A percentile compares a stretch with the other conserved stretches of the same genome.
Conservation (phyloP, 2,888 invertebrate genomes). For the Pollenia angustigena region DNA sequence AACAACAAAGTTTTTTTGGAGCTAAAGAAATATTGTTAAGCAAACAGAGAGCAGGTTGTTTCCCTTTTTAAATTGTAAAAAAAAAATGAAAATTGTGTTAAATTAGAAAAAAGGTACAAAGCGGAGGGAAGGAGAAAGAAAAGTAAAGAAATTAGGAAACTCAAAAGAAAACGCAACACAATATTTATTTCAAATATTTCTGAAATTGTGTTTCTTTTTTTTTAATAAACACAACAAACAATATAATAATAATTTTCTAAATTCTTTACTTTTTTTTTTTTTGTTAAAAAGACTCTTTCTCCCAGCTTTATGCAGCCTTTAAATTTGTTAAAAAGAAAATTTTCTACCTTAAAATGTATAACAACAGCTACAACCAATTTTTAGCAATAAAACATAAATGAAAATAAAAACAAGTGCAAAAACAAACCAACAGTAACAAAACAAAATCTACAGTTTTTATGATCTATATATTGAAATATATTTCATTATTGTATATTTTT, state of each 20-base stretch:
- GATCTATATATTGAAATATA: constrained; percentile 73
- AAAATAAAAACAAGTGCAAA: constrained; percentile 68
- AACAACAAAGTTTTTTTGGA: constrained; percentile 69
- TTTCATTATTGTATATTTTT: constrained; percentile 72
- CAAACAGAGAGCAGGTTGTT: constrained; percentile 68
- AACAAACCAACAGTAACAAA: constrained; percentile 62
- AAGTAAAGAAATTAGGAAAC: constrained; percentile 7
- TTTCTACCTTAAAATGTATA: constrained; percentile 54
- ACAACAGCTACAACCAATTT: constrained; percentile 65
- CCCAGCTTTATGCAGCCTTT: constrained; percentile 29
- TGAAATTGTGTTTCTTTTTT: constrained; percentile 14
- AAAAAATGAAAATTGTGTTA: constrained; percentile 40
- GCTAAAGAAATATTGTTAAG: constrained; percentile 58
- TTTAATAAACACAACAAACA: not conserved
- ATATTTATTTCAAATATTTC: constrained; percentile 36
- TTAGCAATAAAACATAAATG: constrained; percentile 60
- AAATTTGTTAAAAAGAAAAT: constrained; percentile 51
- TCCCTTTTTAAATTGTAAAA: constrained; percentile 31
- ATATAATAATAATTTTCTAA: constrained; percentile 23
- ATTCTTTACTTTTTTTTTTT: constrained; percentile 55
- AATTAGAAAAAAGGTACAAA: constrained; percentile 16
- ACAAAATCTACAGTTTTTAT: constrained; percentile 65
- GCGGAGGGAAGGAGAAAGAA: constrained; percentile 16
- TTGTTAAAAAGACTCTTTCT: constrained; percentile 15
- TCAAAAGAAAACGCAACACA: constrained; percentile 23